These are phyloP conservation scores for Trissolcus japonicus DNA, from an alignment of 2,888 invertebrate genomes.

Conservation along the genomic window DNA sequence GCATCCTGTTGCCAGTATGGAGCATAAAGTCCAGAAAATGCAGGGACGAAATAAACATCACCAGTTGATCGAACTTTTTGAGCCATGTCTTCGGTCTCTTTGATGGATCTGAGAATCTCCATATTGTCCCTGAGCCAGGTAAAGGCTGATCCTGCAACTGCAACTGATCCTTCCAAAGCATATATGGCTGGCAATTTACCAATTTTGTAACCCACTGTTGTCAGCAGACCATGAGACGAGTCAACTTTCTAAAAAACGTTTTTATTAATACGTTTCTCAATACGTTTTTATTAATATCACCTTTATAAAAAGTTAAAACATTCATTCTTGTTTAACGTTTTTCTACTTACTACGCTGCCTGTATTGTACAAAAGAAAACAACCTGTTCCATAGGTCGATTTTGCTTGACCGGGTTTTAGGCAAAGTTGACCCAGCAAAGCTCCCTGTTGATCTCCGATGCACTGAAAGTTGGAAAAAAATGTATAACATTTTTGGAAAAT, in stretches of 20 bases:
- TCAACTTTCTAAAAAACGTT: slow-evolving; percentile 83
- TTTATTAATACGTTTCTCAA: too few relatives aligned
- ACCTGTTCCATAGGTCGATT: slow-evolving; percentile 96
- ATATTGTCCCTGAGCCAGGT: slow-evolving; percentile 94
- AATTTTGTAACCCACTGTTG: slow-evolving; percentile 93
- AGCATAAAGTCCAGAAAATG: slow-evolving; percentile 96
- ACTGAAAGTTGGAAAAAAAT: slow-evolving; percentile 74
- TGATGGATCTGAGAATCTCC: slow-evolving; percentile 82
- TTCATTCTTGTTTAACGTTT: background rate
- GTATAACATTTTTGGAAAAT: background rate
- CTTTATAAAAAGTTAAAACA: too few relatives aligned
- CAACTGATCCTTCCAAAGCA: slow-evolving; percentile 94
- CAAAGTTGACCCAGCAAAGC: slow-evolving; percentile 95
- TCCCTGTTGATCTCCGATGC: slow-evolving; percentile 96
- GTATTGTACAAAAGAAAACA: slow-evolving; percentile 97
- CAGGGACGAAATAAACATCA: slow-evolving; percentile 97
- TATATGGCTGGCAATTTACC: slow-evolving; percentile 87
- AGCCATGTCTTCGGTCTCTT: slow-evolving; percentile 83
- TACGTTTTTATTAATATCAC: background rate
- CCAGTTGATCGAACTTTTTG: slow-evolving; percentile 80
- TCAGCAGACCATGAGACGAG: slow-evolving; percentile 91
- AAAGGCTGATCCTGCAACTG: slow-evolving; percentile 91
- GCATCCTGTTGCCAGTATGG: slow-evolving; percentile 98
- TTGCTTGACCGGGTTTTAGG: slow-evolving; percentile 90
- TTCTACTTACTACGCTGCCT: slow-evolving; percentile 80